Conservation (phyloP, 37 sponge, comb jelly and placozoan species). For the Dysidea cf. avara region DNA sequence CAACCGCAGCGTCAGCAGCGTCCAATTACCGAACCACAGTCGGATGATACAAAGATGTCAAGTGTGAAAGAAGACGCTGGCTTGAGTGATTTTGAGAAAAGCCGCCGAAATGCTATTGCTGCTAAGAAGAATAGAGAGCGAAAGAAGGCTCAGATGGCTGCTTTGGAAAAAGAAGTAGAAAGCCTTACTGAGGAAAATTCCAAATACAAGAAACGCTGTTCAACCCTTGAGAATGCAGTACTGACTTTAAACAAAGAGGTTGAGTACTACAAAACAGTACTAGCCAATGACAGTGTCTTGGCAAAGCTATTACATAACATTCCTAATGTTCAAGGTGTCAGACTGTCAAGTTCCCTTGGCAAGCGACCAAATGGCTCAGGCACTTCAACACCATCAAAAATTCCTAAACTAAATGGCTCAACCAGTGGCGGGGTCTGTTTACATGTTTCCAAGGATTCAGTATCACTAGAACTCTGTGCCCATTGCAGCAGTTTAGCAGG, state of each 20-base stretch:
- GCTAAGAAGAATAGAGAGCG: constrained; percentile 65
- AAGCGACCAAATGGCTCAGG: constrained; percentile 3
- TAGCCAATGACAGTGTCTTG: constrained; percentile 67
- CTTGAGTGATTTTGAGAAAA: constrained; percentile 3
- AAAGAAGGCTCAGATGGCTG: constrained; percentile 64
- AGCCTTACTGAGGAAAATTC: constrained; percentile 43
- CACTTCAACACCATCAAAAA: neutral
- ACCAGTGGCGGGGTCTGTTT: constrained; percentile 63
- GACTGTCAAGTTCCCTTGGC: constrained; percentile 42
- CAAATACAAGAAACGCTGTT: constrained; percentile 36
- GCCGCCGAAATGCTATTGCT: constrained; percentile 70
- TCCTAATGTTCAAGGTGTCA: constrained; percentile 48
- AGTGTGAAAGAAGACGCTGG: neutral
- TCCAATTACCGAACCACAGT: too few relatives aligned
- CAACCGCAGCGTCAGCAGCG: too few relatives aligned
- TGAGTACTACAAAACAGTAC: constrained; percentile 60
- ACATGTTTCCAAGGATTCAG: constrained; percentile 69
- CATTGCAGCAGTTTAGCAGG: constrained; percentile 48
- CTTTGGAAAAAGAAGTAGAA: constrained; percentile 40
- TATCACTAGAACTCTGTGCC: constrained; percentile 68
- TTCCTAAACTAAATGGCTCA: neutral
- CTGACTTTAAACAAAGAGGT: constrained; percentile 49
- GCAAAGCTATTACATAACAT: constrained; percentile 57
- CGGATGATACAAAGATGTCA: neutral
- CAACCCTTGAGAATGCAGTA: constrained; percentile 9